phyloP scores from a whole-genome alignment of 1,140 invertebrate genomes.

The Rhopalosiphum padi region DNA sequence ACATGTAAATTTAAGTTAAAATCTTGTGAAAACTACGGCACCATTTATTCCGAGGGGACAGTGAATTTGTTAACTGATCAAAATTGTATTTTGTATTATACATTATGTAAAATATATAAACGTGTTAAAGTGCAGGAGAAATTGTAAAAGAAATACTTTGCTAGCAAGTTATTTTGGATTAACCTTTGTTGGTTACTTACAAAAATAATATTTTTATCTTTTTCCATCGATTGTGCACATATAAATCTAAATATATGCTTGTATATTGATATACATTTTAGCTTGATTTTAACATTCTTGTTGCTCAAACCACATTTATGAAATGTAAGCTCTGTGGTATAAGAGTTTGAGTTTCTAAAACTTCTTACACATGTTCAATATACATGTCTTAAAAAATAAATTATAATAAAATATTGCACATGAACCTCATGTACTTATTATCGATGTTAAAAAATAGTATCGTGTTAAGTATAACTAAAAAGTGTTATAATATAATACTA shows the following conservation, averaged over 20 bases:
- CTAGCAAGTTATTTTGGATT: neutral
- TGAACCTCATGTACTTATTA: neutral
- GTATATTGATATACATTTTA: neutral
- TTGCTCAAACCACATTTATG: neutral
- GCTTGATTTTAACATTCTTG: neutral
- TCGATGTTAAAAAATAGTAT: neutral
- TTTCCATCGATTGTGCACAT: neutral
- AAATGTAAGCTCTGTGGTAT: neutral
- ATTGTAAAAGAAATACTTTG: neutral
- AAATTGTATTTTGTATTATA: neutral
- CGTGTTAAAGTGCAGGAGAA: neutral
- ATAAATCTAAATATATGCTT: neutral
- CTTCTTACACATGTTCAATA: neutral
- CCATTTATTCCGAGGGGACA: neutral
- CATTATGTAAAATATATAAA: constrained; percentile 11
- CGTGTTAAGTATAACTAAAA: neutral
- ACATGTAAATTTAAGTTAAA: constrained; percentile 6
- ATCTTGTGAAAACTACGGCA: neutral
- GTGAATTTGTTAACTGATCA: neutral
- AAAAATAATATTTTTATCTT: neutral
- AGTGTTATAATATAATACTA: too few species aligned
- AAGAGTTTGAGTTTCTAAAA: neutral
- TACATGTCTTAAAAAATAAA: neutral
- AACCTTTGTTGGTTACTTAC: neutral
- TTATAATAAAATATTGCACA: neutral